Base-by-base conservation (phyloP, 2,888 invertebrate species). In the Stenolophus ochropezus region DNA sequence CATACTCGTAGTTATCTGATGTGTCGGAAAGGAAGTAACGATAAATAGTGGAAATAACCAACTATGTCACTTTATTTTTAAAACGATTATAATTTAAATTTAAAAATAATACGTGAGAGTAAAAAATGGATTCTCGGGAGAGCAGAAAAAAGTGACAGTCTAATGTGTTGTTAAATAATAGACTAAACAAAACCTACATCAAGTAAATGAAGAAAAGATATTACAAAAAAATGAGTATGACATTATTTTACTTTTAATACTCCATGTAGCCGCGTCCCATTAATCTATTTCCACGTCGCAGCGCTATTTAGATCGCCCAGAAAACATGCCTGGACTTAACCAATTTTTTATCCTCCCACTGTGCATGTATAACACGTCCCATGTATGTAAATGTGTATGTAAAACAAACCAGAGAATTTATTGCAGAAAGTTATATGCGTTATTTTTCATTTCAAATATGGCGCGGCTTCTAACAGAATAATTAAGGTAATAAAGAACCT, bases 371-470 rank as follows among this genome's bases (percentile, higher is more conserved):
- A 58, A 76, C 76, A 76, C 76, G 76, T 76, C 18, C 21, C 56
- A 76, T 76, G 53, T 76, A 76, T 76, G 76, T 76, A 76, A 76
- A 76, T 76, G 56, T 56, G 42, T 53, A 56, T 25, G 33, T 20
- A 21, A 56, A 73, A 73, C 73, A 73, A 73, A 73, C 73, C n/a
- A 21, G n/a, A 11, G 33, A 76, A 76, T 76, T 76, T 76, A 76
- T 76, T 76, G 76, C 76, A 76, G 53, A 76, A 56, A 76, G 56
- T 76, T 76, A 42, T 76, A 56, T 33, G 76, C 58, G 76, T 76
- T 56, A 76, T 76, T 76, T 58, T 33, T 56, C 76, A 76, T 76
- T 56, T 58, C 76, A 76, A 56, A 75, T 75, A 76, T 73, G 73
- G 21, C 51, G 20, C 1, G 16, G 73, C 49, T 47, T 73, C 49